Evolutionary conservation across 23 tunicate genomes (phyloP).

Genomic region (Trididemnum nubilum): DNA sequence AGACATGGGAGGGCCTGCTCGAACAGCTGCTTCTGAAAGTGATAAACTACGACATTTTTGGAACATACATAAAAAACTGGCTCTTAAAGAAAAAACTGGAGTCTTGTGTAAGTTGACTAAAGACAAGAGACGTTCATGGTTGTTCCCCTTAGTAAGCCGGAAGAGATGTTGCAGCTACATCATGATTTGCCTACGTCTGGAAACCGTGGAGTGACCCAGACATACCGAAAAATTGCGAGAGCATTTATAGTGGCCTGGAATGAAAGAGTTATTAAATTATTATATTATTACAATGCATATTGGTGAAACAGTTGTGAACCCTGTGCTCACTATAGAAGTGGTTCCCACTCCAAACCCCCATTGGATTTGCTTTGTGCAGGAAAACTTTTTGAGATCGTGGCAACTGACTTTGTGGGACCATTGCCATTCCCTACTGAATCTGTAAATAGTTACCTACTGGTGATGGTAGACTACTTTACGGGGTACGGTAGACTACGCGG

Average conservation of each 20-base stretch:
- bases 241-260: slow-evolving; percentile 14
- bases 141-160: not conserved
- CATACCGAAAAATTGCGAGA: not conserved
- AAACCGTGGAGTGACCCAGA: not conserved
- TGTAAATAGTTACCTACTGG: slow-evolving; percentile 10
- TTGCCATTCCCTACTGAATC: not conserved
- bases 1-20: not conserved
- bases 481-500: not conserved
- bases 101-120: not conserved
- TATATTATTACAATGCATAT: not conserved
- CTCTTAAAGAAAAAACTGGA: not conserved
- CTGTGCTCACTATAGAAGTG: not conserved
- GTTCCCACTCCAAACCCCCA: not conserved
- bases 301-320: slow-evolving; percentile 6
- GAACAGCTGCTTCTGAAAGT: not conserved
- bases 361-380: not conserved
- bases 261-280: no score
- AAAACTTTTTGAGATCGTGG: slow-evolving; percentile 6
- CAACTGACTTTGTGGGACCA: slow-evolving; percentile 12
- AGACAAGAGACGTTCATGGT: not conserved
- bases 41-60: not conserved
- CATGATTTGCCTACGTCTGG: slow-evolving; percentile 6
- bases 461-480: slow-evolving; percentile 19
- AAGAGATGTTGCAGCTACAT: not conserved
- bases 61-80: not conserved